Conservation (phyloP, 92 coral and sea anemone genomes). For the Pocillopora meandrina region DNA sequence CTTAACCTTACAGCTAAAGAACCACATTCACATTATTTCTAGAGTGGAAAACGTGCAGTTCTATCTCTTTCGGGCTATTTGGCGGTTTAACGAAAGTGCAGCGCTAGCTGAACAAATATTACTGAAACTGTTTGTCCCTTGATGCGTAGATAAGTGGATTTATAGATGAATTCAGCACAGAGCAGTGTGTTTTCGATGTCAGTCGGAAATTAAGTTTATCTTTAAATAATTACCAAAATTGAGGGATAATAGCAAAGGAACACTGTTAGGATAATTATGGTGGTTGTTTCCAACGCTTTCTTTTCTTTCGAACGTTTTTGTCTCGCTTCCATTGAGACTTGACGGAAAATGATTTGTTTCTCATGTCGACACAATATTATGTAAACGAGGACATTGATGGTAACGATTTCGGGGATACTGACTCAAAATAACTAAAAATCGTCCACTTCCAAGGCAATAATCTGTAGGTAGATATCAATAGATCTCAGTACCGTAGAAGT, state of each 20-base stretch:
- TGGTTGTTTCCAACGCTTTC: background rate
- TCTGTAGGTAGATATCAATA: too few relatives aligned
- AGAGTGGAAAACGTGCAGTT: too few relatives aligned
- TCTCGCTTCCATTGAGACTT: background rate
- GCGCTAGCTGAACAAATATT: too few relatives aligned
- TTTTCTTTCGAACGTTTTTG: background rate
- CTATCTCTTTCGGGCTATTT: too few relatives aligned
- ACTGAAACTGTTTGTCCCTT: too few relatives aligned
- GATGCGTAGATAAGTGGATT: too few relatives aligned
- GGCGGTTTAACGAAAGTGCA: too few relatives aligned
- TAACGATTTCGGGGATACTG: background rate
- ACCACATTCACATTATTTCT: too few relatives aligned
- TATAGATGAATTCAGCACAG: too few relatives aligned
- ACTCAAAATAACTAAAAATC: background rate
- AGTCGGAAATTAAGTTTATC: too few relatives aligned
- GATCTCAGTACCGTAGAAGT: background rate
- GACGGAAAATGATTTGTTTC: background rate
- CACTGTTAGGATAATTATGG: background rate
- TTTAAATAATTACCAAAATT: background rate
- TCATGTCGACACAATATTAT: background rate
- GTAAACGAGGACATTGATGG: background rate
- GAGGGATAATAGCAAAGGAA: background rate
- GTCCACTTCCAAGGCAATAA: background rate
- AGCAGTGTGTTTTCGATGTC: too few relatives aligned
- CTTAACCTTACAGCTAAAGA: too few relatives aligned